Conservation (phyloP, 2,113 vertebrate genomes). For the Gambusia affinis region DNA sequence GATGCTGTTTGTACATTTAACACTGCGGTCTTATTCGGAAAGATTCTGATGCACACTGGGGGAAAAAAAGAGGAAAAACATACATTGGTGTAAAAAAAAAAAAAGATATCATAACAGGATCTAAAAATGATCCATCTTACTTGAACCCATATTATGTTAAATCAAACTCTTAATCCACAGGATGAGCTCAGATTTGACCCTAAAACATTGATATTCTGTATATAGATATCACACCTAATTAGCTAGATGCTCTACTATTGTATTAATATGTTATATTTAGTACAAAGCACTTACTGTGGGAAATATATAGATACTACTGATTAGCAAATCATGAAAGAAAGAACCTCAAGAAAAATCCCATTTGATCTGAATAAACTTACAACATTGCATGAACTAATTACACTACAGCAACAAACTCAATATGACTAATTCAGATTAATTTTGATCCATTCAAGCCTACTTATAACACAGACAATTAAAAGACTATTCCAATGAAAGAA, state of each 20-base stretch:
- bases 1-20: slow-evolving; percentile 53
- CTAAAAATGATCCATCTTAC: no score
- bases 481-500: background rate
- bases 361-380: background rate
- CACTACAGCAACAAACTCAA: background rate
- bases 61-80: background rate
- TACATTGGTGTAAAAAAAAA: no score
- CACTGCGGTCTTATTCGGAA: slow-evolving; percentile 38
- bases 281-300: no score
- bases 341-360: no score
- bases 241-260: no score
- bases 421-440: background rate
- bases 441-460: background rate
- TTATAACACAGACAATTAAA: background rate
- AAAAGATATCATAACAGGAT: no score
- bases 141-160: background rate
- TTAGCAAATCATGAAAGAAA: background rate
- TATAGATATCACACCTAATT: no score
- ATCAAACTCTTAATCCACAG: background rate
- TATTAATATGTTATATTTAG: no score
- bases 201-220: background rate
- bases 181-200: background rate
- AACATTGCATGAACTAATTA: background rate
- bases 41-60: background rate
- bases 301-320: background rate